Conservation (phyloP, 2,888 invertebrate genomes). For the Agriopis marginaria region DNA sequence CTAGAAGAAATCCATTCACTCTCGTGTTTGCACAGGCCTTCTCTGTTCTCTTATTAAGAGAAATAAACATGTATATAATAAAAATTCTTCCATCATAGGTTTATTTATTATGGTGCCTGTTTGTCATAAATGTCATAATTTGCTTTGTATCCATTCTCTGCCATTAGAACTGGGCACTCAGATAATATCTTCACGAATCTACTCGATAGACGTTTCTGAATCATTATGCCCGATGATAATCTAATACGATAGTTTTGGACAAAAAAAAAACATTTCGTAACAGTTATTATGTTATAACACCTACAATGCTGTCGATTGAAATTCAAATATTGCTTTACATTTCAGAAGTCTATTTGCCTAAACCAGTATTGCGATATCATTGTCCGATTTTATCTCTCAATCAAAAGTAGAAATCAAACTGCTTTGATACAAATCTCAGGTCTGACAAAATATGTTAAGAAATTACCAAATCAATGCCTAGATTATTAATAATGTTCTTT, state of each 20-base stretch:
- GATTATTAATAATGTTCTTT: too few relatives aligned
- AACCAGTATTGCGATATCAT: conserved; percentile 17
- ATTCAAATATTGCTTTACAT: conserved; percentile 15
- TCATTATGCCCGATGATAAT: not conserved
- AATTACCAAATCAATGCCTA: not conserved
- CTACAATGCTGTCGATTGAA: conserved; percentile 3
- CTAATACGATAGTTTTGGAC: not conserved
- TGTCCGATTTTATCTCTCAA: conserved; percentile 22
- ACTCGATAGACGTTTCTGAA: too few relatives aligned
- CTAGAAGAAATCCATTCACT: too few relatives aligned
- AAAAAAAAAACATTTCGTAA: not conserved
- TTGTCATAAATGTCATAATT: too few relatives aligned
- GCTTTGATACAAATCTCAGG: conserved; percentile 9
- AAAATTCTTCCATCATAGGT: too few relatives aligned
- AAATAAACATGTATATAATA: too few relatives aligned
- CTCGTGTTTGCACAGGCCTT: too few relatives aligned
- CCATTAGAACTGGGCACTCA: too few relatives aligned
- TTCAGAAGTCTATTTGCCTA: conserved; percentile 16
- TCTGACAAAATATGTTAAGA: conserved; percentile 13
- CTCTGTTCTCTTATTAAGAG: too few relatives aligned
- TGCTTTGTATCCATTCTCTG: too few relatives aligned
- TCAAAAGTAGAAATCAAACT: conserved; percentile 12
- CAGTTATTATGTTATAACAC: not conserved
- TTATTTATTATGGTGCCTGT: too few relatives aligned
- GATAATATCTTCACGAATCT: too few relatives aligned